A percentile compares a stretch with the other conserved stretches of the same genome.
These are phyloP conservation scores for Cepaea hortensis DNA, from an alignment of 2,888 invertebrate species.

Conservation along the genomic window DNA sequence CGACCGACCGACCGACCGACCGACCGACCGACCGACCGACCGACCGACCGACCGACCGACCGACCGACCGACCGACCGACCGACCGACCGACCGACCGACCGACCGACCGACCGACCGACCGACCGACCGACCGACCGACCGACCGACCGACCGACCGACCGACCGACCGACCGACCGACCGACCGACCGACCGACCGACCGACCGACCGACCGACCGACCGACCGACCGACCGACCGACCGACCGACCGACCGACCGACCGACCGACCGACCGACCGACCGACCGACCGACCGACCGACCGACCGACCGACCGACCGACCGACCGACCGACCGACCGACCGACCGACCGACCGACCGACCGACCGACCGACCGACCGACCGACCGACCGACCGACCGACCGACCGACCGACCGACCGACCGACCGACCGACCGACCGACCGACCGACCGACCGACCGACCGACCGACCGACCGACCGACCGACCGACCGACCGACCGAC, in stretches of 20 bases:
- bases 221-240: slow-evolving; percentile 15
- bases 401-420: background rate
- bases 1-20: background rate
- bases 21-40: slow-evolving; percentile 15
- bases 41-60: background rate
- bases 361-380: background rate
- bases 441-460: background rate
- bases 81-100: background rate
- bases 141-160: slow-evolving; percentile 15
- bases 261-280: slow-evolving; percentile 15
- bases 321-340: background rate
- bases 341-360: slow-evolving; percentile 15
- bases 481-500: background rate
- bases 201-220: background rate
- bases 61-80: slow-evolving; percentile 15
- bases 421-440: slow-evolving; percentile 15
- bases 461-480: slow-evolving; percentile 15
- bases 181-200: slow-evolving; percentile 15
- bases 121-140: background rate
- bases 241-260: background rate
- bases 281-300: background rate
- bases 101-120: slow-evolving; percentile 15
- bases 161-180: background rate
- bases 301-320: slow-evolving; percentile 15
- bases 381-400: slow-evolving; percentile 15